Conservation (phyloP, 37 sponge, comb jelly and placozoan species). For the Halichondria panicea region DNA sequence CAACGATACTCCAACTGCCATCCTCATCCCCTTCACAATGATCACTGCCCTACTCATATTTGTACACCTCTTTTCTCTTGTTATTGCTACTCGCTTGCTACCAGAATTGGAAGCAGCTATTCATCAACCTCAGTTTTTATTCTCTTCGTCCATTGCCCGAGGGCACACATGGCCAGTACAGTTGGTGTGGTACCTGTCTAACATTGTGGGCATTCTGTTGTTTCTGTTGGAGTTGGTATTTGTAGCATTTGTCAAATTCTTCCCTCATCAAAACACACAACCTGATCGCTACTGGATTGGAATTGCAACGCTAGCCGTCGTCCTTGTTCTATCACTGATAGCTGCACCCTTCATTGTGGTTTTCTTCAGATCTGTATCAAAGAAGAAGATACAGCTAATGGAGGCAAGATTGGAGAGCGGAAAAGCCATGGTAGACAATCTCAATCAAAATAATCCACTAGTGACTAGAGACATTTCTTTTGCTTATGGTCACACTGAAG, state of each 20-base stretch:
- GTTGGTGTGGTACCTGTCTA: constrained; percentile 65
- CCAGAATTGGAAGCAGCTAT: constrained; percentile 71
- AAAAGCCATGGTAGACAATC: constrained; percentile 17
- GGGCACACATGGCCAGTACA: constrained; percentile 44
- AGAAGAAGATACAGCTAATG: constrained; percentile 37
- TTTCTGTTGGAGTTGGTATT: constrained; percentile 62
- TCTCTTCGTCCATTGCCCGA: constrained; percentile 18
- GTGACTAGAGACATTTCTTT: no score
- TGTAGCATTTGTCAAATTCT: constrained; percentile 74
- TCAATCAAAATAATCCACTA: constrained; percentile 1
- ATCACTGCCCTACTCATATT: constrained; percentile 66
- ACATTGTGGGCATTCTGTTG: constrained; percentile 59
- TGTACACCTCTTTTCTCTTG: constrained; percentile 64
- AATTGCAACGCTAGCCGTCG: constrained; percentile 44
- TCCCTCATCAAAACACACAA: not conserved
- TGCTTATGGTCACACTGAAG: no score
- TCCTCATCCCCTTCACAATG: constrained; percentile 68
- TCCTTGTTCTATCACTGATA: constrained; percentile 21
- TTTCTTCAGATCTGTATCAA: constrained; percentile 32
- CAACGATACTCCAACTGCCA: not conserved
- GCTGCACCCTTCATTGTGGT: constrained; percentile 31
- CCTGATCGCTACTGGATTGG: constrained; percentile 24
- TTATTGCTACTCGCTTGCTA: constrained; percentile 62
- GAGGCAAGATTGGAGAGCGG: constrained; percentile 35
- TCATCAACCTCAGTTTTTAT: constrained; percentile 29